A percentile compares a stretch with the other conserved stretches of the same genome.
phyloP scores from a whole-genome alignment of 2,113 vertebrate species.

The Ibidorhyncha struthersii region DNA sequence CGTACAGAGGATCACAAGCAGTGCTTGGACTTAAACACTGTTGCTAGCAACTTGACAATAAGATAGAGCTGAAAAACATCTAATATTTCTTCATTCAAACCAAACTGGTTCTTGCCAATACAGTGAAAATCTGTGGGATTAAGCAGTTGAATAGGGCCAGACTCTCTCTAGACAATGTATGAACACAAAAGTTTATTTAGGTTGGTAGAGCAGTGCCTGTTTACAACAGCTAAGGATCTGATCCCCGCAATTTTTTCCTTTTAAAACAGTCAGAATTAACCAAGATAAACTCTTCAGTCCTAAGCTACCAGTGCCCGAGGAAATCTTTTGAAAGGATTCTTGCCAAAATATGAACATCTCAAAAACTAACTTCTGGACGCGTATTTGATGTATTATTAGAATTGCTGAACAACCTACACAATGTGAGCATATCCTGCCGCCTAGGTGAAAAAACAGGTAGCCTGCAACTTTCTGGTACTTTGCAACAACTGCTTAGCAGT shows the following conservation, averaged over 20 bases:
- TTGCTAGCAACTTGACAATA: background rate
- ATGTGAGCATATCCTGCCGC: background rate
- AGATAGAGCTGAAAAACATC: background rate
- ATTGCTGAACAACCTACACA: background rate
- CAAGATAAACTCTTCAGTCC: background rate
- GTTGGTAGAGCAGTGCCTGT: background rate
- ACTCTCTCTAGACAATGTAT: background rate
- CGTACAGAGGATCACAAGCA: background rate
- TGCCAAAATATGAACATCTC: background rate
- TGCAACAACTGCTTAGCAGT: background rate
- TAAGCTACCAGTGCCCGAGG: background rate
- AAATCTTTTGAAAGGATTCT: conserved; percentile 6
- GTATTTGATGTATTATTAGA: background rate
- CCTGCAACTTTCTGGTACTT: background rate
- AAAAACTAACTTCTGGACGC: background rate
- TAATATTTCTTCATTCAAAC: background rate
- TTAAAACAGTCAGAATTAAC: background rate
- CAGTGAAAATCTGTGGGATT: background rate
- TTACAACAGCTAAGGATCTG: background rate
- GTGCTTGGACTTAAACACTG: background rate
- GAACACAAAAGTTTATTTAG: background rate
- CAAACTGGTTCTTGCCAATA: background rate
- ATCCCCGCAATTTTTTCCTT: background rate
- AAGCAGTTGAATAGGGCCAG: background rate
- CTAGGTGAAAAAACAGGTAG: background rate